phyloP scores from a whole-genome alignment of 2,113 vertebrate species.

The Murina feae region DNA sequence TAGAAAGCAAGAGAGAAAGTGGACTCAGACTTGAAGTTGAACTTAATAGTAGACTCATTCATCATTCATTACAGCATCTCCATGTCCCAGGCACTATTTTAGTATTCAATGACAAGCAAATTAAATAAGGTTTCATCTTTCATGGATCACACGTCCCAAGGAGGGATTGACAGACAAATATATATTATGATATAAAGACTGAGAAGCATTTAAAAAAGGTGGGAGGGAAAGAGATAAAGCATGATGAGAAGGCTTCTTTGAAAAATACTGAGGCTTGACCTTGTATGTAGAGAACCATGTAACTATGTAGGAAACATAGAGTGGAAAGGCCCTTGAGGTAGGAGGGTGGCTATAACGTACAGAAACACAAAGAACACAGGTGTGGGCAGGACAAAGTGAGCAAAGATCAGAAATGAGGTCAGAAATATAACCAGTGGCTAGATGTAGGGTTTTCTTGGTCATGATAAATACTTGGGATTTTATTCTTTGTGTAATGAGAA shows the following conservation, averaged over 20 bases:
- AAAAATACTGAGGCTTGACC: background rate
- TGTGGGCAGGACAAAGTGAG: background rate
- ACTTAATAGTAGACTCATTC: background rate
- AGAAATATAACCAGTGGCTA: background rate
- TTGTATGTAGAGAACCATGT: background rate
- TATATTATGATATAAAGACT: background rate
- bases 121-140: background rate
- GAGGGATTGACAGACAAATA: background rate
- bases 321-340: background rate
- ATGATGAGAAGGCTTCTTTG: background rate
- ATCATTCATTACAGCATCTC: background rate
- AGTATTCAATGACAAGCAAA: background rate
- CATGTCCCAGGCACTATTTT: background rate
- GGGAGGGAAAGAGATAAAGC: background rate
- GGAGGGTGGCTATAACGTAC: background rate
- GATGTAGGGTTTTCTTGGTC: background rate
- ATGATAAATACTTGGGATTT: background rate
- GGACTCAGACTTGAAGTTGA: background rate
- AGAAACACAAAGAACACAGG: background rate
- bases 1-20: background rate
- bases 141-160: background rate
- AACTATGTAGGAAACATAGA: background rate
- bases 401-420: background rate
- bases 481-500: background rate
- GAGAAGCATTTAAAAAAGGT: background rate